Evolutionary conservation across 1,140 invertebrate genomes (phyloP), one percentile per base, ranked within the genome.

Genomic region (Eciton burchellii): DNA sequence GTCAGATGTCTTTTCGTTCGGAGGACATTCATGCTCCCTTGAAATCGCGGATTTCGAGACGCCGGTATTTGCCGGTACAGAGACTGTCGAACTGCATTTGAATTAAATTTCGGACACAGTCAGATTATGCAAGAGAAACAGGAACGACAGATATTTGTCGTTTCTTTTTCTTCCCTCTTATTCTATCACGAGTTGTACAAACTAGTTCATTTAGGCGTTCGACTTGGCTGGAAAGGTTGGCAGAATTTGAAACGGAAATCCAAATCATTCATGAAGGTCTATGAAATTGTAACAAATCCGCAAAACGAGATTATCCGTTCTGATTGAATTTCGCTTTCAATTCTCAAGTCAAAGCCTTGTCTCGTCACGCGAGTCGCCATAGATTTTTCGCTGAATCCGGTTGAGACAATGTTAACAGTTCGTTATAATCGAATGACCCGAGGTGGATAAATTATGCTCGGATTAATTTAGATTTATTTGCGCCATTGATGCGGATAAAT

Each of bases 171-270:
- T 60, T 62, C 14, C 16, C 24, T 63, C 16, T 35, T 21, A 65
- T 6, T 73, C 56, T 59, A 12, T 59, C 49, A 5, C 45, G 49
- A 16, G 24, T 76, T 41, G 63, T 76, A 26, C n/a, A 65, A 74
- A 74, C 26, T 35, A 74, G 57, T 12, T 62, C n/a, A 12, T 63
- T 62, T 12, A 12, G 43, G 5, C 12, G 29, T 8, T 47, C 14
- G 57, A 12, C 19, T 56, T 3, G 5, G 12, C 63, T 8, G 12
- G 56, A 59, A 59, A 59, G 49, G 43, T 19, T 26, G n/a, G 14
- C 43, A n/a, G 63, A 76, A 65, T 76, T 76, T 65, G n/a, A 52
- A 52, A 4, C 4, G 62, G 26, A 24, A 65, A 63, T 63, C 12
- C 21, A 49, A 63, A 63, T 47, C 26, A 49, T 74, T 60, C 24